Evolutionary conservation across 1,140 invertebrate species (phyloP).

Genomic region (Drosophila elegans): DNA sequence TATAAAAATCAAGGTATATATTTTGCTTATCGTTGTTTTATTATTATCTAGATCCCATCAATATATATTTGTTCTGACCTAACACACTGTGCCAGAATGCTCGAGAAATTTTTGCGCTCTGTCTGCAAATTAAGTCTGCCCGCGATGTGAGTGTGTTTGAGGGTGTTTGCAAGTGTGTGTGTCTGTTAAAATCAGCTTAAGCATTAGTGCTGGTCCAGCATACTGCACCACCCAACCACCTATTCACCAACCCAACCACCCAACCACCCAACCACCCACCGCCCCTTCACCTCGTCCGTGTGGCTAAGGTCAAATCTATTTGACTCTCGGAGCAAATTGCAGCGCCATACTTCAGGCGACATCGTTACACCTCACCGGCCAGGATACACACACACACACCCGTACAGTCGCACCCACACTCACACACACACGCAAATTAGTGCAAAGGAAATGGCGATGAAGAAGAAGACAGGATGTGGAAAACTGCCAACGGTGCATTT

Average conservation of each 20-base stretch:
- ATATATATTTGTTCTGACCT: too few species aligned
- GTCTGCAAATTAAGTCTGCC: conserved; percentile 72
- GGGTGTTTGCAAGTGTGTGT: conserved; percentile 24
- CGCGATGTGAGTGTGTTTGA: conserved; percentile 30
- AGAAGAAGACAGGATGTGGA: conserved; percentile 42
- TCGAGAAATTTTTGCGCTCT: conserved; percentile 24
- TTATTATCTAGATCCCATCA: too few species aligned
- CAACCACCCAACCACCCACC: neutral
- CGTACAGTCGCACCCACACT: conserved; percentile 3
- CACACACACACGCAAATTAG: conserved; percentile 68
- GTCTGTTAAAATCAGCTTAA: conserved; percentile 75
- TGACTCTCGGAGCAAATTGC: conserved; percentile 80
- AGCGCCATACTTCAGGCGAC: conserved; percentile 63
- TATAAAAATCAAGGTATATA: too few species aligned
- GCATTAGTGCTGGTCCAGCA: conserved; percentile 74
- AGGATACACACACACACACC: conserved; percentile 30
- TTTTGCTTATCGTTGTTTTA: too few species aligned
- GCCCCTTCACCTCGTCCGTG: conserved; percentile 19
- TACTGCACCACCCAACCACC: conserved; percentile 15
- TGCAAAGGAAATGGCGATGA: conserved; percentile 54
- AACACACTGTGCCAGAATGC: conserved; percentile 21
- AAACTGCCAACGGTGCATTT: conserved; percentile 75
- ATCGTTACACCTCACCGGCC: conserved; percentile 70
- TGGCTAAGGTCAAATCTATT: conserved; percentile 79
- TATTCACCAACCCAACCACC: too few species aligned